A percentile compares a stretch with the other conserved stretches of the same genome.
These are phyloP conservation scores for Aphelenchoides avenae DNA, from an alignment of 1,140 invertebrate species.

Conservation along the genomic window DNA sequence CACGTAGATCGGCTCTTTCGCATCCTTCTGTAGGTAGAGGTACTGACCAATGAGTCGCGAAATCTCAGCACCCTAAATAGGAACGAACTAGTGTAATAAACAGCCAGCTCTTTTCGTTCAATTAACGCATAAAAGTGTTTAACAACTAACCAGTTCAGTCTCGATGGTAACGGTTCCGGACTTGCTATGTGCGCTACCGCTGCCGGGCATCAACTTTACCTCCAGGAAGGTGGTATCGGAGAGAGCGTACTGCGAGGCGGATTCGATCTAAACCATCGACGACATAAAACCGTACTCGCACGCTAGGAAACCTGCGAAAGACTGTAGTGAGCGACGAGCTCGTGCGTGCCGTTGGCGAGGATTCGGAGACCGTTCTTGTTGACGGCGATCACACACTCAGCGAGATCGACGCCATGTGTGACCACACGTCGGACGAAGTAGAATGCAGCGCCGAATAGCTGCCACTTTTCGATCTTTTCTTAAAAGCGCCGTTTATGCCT, in stretches of 20 bases:
- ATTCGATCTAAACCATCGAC: conserved; percentile 26
- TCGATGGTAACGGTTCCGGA: conserved; percentile 89
- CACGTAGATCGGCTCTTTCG: conserved; percentile 21
- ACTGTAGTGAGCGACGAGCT: conserved; percentile 2
- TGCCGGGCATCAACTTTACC: conserved; percentile 90
- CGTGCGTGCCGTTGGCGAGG: conserved; percentile 12
- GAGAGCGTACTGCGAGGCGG: conserved; percentile 19
- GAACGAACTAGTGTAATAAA: no score
- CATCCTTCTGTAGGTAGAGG: conserved; percentile 66
- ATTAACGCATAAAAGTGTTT: conserved; percentile 17
- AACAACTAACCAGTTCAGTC: conserved; percentile 77
- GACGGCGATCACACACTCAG: conserved; percentile 26
- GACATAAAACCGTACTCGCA: no score
- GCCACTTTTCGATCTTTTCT: conserved; percentile 86
- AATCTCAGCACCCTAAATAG: conserved; percentile 68
- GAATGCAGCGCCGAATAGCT: conserved; percentile 93
- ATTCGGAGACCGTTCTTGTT: conserved; percentile 26
- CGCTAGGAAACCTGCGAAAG: conserved; percentile 25
- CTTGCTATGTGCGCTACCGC: conserved; percentile 89
- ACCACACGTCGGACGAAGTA: conserved; percentile 66
- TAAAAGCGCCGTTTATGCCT: no score
- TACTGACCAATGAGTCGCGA: conserved; percentile 90
- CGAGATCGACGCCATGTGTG: no score
- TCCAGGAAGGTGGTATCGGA: conserved; percentile 53
- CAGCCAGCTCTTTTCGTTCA: no score